Percentiles rank a stretch among this genome's conserved stretches.
Conservation (phyloP, 1,140 invertebrate genomes). For the Formica exsecta region DNA sequence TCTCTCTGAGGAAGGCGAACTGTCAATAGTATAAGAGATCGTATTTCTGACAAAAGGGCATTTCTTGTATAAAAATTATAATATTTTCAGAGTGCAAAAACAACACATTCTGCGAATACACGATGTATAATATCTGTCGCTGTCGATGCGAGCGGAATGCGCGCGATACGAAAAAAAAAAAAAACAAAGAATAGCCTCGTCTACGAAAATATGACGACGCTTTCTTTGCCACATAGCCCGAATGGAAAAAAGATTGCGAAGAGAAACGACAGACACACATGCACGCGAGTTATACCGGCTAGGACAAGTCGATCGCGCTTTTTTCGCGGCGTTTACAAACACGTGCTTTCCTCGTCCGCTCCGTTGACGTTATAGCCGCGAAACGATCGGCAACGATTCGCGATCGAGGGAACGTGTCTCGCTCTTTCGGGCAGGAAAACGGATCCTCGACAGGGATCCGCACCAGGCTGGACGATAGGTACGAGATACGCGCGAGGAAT, state of each 20-base stretch:
- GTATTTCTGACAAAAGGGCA: background rate
- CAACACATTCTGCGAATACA: too few relatives aligned
- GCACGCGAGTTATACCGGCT: background rate
- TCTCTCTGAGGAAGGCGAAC: background rate
- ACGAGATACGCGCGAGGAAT: background rate
- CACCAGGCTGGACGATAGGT: background rate
- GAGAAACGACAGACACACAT: background rate
- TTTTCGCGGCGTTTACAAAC: slow-evolving; percentile 26
- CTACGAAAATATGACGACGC: background rate
- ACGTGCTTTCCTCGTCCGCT: background rate
- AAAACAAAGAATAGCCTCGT: background rate
- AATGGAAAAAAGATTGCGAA: background rate
- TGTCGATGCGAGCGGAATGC: too few relatives aligned
- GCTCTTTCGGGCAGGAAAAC: background rate
- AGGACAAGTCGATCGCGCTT: background rate
- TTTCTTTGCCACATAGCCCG: background rate
- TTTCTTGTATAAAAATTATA: background rate
- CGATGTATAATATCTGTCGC: too few relatives aligned
- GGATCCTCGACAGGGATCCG: background rate
- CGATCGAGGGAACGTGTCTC: background rate
- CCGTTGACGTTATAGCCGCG: background rate
- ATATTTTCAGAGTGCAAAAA: too few relatives aligned
- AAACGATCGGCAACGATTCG: background rate
- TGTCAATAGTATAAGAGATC: background rate
- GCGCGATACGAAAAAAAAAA: background rate